Evolutionary conservation across 35 echinoderm and acorn worm species (phyloP).

Genomic region (Apostichopus californicus): DNA sequence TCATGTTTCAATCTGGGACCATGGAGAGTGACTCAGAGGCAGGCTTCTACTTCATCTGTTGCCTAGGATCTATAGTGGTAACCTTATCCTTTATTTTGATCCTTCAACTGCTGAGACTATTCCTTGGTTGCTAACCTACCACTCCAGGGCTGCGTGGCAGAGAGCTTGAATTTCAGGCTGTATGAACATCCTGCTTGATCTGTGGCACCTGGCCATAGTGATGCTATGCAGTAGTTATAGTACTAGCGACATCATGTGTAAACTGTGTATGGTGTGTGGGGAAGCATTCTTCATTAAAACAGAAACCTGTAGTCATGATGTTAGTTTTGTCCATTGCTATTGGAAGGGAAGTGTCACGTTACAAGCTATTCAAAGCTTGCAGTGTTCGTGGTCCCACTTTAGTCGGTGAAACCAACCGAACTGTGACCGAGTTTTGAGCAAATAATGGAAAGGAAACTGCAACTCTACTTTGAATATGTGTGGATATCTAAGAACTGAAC

Average conservation of each 20-base stretch:
- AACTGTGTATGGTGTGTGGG: no score
- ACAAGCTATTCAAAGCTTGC: neutral
- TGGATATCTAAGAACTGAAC: no score
- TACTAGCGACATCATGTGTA: no score
- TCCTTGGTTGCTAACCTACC: constrained; percentile 25
- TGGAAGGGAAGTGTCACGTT: neutral
- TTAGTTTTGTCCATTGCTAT: neutral
- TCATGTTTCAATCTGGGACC: neutral
- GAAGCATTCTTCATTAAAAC: no score
- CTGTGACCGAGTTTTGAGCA: no score
- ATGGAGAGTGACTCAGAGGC: neutral
- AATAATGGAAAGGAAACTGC: no score
- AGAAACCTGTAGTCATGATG: neutral
- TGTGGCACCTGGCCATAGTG: constrained; percentile 6
- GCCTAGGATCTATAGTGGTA: neutral
- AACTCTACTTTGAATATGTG: no score
- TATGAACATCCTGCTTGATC: neutral
- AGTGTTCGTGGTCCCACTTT: no score
- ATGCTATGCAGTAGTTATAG: neutral
- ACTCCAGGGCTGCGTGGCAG: constrained; percentile 3
- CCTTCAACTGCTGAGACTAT: constrained; percentile 2
- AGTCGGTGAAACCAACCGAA: no score
- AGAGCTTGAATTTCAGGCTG: constrained; percentile 9
- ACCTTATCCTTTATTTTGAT: constrained; percentile 24
- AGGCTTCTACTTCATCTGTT: neutral